A percentile compares a stretch with the other conserved stretches of the same genome.
These are phyloP conservation scores for Coecobrya sp. DNA, from an alignment of 2,888 invertebrate species.

Conservation along the genomic window DNA sequence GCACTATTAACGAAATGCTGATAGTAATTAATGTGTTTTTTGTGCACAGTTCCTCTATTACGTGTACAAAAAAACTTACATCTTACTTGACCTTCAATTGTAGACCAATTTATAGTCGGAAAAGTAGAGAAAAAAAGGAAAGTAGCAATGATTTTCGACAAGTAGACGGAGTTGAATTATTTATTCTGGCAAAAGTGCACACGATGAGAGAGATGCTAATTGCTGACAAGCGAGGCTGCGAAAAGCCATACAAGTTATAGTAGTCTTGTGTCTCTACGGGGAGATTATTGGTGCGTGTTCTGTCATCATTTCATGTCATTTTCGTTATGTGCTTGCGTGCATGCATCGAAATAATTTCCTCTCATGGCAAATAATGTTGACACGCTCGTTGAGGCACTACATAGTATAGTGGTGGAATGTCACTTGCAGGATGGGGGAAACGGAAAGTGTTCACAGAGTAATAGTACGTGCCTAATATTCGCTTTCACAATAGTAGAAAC, in stretches of 20 bases:
- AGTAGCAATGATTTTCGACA: background rate
- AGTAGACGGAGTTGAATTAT: background rate
- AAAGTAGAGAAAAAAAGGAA: background rate
- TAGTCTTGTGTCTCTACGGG: background rate
- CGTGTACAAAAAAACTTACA: too few relatives aligned
- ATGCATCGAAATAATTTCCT: constrained; percentile 20
- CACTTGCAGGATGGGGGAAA: background rate
- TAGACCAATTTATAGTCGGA: background rate
- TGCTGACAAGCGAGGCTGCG: background rate
- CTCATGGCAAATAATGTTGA: background rate
- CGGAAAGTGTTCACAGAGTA: background rate
- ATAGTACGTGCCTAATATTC: background rate
- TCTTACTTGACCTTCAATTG: background rate
- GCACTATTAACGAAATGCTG: too few relatives aligned
- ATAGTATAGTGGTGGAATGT: background rate
- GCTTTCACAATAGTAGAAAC: background rate
- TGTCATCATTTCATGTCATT: constrained; percentile 9
- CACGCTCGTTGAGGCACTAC: background rate
- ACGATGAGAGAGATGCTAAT: background rate
- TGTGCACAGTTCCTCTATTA: too few relatives aligned
- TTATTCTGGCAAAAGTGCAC: constrained; percentile 5
- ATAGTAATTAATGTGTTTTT: too few relatives aligned
- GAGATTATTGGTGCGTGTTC: constrained; percentile 16
- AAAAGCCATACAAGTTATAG: background rate
- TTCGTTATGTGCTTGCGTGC: background rate